Conservation (phyloP, 2,888 invertebrate species). For the Erebia epiphron region DNA sequence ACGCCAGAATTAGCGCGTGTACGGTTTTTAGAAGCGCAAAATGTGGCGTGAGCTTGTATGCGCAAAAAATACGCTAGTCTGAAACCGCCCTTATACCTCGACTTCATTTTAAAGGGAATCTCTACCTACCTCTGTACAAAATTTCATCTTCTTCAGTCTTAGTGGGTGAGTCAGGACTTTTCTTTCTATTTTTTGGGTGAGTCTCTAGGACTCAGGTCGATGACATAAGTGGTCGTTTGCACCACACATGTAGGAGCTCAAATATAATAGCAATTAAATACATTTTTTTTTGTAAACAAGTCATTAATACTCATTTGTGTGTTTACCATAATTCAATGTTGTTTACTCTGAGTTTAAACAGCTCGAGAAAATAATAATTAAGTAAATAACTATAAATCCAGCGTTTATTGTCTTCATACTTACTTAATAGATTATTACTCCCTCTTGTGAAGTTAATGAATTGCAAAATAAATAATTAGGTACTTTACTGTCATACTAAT, state of each 20-base stretch:
- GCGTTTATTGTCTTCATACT: neutral
- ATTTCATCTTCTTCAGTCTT: too few relatives aligned
- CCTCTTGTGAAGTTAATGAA: neutral
- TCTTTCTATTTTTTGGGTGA: too few relatives aligned
- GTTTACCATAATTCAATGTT: constrained; percentile 17
- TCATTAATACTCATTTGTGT: constrained; percentile 25
- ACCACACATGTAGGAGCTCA: neutral
- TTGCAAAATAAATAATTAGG: neutral
- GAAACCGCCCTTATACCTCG: too few relatives aligned
- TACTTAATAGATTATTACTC: neutral
- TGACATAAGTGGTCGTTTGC: neutral
- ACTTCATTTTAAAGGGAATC: too few relatives aligned
- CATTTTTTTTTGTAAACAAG: constrained; percentile 28
- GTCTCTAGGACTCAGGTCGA: too few relatives aligned
- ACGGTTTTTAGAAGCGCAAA: too few relatives aligned
- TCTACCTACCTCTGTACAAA: too few relatives aligned
- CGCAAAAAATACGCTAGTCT: too few relatives aligned
- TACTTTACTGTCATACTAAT: neutral
- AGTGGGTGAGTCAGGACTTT: too few relatives aligned
- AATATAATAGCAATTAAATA: neutral
- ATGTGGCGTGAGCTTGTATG: too few relatives aligned
- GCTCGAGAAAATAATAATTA: constrained; percentile 33
- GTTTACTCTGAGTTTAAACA: constrained; percentile 30
- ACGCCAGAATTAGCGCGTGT: too few relatives aligned
- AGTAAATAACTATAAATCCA: neutral